phyloP scores from a whole-genome alignment of 2,888 invertebrate species.

The Neocrepidodera transversa region DNA sequence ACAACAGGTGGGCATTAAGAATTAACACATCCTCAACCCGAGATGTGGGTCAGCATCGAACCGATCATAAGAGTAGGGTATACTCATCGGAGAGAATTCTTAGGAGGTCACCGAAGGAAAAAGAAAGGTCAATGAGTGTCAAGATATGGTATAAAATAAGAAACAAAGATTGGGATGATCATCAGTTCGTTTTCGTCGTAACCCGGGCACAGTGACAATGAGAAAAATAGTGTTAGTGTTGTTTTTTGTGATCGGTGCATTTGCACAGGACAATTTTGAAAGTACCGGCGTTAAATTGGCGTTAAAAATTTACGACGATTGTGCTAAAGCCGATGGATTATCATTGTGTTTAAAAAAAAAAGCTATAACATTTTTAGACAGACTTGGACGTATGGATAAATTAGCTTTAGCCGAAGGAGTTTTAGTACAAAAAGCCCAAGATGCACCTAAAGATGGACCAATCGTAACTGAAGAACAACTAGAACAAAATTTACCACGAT shows the following conservation, averaged over 20 bases:
- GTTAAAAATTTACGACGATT: conserved; percentile 79
- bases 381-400: conserved; percentile 75
- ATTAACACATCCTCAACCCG: conserved; percentile 37
- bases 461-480: conserved; percentile 72
- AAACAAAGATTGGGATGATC: conserved; percentile 49
- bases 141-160: conserved; percentile 56
- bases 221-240: conserved; percentile 55
- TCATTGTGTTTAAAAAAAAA: conserved; percentile 82
- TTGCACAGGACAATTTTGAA: conserved; percentile 55
- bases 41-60: conserved; percentile 53
- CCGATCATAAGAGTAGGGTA: conserved; percentile 57
- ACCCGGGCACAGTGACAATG: conserved; percentile 44
- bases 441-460: conserved; percentile 67
- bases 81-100: conserved; percentile 41
- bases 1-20: conserved; percentile 32
- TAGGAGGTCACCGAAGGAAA: conserved; percentile 53
- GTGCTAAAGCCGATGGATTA: conserved; percentile 73
- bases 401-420: conserved; percentile 71
- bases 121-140: conserved; percentile 57
- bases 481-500: conserved; percentile 73
- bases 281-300: conserved; percentile 71
- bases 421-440: conserved; percentile 67
- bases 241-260: conserved; percentile 51
- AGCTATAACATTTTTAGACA: conserved; percentile 79
- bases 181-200: conserved; percentile 54